A percentile compares a stretch with the other conserved stretches of the same genome.
These are phyloP conservation scores for Achlya flavicornis DNA, from an alignment of 2,888 invertebrate genomes.

Conservation along the genomic window DNA sequence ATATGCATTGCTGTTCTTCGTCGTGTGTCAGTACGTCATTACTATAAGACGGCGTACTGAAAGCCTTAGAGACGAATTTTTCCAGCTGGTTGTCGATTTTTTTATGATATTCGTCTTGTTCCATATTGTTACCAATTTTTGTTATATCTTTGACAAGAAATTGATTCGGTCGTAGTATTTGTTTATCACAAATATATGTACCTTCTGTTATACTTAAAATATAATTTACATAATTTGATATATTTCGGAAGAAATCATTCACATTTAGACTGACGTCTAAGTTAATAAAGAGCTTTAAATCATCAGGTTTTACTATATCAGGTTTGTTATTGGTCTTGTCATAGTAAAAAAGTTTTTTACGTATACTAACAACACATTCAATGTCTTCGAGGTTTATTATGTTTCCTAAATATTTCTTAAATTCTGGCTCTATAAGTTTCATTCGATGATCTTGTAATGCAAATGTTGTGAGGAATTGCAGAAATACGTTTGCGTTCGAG, in stretches of 20 bases:
- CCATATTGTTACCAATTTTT: background rate
- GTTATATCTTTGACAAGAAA: background rate
- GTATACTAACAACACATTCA: background rate
- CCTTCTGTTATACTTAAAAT: background rate
- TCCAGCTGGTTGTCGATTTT: background rate
- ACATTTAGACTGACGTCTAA: background rate
- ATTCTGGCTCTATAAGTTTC: background rate
- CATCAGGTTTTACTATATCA: background rate
- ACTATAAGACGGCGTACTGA: background rate
- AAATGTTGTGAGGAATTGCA: too few relatives aligned
- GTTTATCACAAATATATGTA: background rate
- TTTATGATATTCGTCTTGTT: background rate
- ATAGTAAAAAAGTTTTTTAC: background rate
- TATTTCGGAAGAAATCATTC: background rate
- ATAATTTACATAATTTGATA: background rate
- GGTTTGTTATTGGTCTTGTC: background rate
- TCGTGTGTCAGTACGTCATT: background rate
- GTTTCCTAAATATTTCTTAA: background rate
- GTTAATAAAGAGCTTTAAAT: background rate
- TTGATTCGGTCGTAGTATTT: background rate
- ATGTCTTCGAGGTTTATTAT: background rate
- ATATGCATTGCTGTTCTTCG: background rate
- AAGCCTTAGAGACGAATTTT: background rate
- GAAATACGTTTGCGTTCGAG: too few relatives aligned
- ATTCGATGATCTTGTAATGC: too few relatives aligned